Evolutionary conservation across 2,888 invertebrate species (phyloP).

Genomic region (Margaritifera margaritifera): DNA sequence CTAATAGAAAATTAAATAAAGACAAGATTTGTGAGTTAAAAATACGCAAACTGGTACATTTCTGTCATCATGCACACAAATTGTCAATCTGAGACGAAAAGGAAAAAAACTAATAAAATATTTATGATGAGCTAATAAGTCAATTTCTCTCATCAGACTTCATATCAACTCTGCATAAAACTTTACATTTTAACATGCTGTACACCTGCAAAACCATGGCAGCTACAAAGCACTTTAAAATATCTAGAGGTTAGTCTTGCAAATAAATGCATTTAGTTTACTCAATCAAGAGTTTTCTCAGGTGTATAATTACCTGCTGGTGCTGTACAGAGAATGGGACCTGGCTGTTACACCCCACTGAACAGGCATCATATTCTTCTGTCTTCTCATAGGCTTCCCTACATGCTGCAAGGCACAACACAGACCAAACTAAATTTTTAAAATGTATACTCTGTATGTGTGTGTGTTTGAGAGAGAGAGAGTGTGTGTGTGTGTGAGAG

Average conservation of each 20-base stretch:
- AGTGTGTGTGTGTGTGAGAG: too few relatives aligned
- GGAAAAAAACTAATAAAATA: too few relatives aligned
- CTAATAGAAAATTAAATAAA: too few relatives aligned
- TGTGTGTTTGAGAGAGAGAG: too few relatives aligned
- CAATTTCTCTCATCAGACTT: too few relatives aligned
- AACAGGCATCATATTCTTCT: constrained; percentile 58
- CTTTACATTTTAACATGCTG: too few relatives aligned
- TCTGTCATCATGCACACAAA: too few relatives aligned
- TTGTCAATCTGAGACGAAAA: too few relatives aligned
- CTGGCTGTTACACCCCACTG: constrained; percentile 62
- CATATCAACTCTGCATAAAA: too few relatives aligned
- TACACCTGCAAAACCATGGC: not conserved
- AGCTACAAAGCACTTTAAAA: not conserved
- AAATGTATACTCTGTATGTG: not conserved
- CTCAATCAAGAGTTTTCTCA: not conserved
- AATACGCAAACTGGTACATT: too few relatives aligned
- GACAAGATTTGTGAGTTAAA: too few relatives aligned
- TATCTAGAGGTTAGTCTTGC: constrained; percentile 18
- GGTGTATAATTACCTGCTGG: constrained; percentile 34
- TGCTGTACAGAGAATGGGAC: constrained; percentile 47
- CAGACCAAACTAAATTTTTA: not conserved
- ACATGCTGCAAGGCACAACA: constrained; percentile 47
- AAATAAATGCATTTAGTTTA: constrained; percentile 1
- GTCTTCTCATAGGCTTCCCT: constrained; percentile 52
- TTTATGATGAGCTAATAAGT: too few relatives aligned